Base-by-base conservation (phyloP, 2,113 vertebrate species). In the Myanophis thanlyinensis region DNA sequence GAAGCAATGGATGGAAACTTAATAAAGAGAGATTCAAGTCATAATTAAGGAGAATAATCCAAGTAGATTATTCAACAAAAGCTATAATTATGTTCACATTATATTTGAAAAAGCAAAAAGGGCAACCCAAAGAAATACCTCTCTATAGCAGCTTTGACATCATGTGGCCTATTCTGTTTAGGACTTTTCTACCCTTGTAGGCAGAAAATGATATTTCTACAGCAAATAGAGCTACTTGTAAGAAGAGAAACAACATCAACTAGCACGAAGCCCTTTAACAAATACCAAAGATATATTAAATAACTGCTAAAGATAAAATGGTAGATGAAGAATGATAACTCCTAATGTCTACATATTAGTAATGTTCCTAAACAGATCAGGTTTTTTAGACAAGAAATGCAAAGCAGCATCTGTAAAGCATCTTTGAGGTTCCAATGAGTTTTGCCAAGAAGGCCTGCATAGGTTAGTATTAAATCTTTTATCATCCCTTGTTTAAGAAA, bases 221-320 rank as follows among this genome's bases (percentile, higher is more conserved):
- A 56, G 94, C 92, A 93, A 87, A 47, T 47, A 3, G 46, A 49
- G 92, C 91, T 93, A 59, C 25, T 27, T 59, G 2, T 30, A 95
- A 94, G 95, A 92, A 93, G 92, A 73, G 1, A 85, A 90, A 85
- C 84, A 49, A 84, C 90, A 88, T 91, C 80, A 80, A 88, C 93
- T 91, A 56, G 22, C 54, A 59, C 4, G 89, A 44, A 93, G 49
- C 59, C 46, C 25, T 87, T 73, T 73, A 95, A 95, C 85, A 91
- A 90, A 67, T 94, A 94, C 93, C 94, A 96, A 97, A 90, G 90
- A 80, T 51, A 30, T 89, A 53, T 27, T 93, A 53, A 92, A 92
- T 89, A 93, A 51, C 5, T 40, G 80, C 18, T 47, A 35, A 44
- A n/a, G 90, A 84, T 94, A 47, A 90, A 59, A 89, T 89, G 23